Conservation (phyloP, 2,797 vertebrate genomes). For the Holocentrus rufus region DNA sequence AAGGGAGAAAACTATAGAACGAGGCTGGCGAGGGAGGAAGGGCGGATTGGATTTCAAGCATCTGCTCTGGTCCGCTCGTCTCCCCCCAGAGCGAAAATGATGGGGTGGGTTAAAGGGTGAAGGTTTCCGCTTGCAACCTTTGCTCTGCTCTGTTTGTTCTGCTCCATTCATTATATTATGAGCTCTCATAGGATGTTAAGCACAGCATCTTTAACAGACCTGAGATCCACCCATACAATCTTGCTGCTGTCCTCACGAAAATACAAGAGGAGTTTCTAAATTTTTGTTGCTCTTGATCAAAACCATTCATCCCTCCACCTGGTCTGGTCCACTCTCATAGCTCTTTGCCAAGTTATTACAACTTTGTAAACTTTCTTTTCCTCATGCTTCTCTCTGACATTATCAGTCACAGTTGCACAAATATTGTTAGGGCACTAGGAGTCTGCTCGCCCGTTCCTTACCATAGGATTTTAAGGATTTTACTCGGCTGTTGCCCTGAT, state of each 20-base stretch:
- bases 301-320: not conserved
- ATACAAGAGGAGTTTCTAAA: not conserved
- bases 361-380: not conserved
- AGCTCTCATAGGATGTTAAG: conserved; percentile 17
- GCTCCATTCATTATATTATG: conserved; percentile 30
- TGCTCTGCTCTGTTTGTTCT: conserved; percentile 23
- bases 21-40: conserved; percentile 38
- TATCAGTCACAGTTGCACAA: conserved; percentile 1
- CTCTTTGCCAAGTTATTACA: too few species aligned
- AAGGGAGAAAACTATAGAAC: conserved; percentile 36
- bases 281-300: not conserved
- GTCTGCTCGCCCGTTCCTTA: conserved; percentile 9
- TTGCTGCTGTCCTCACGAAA: conserved; percentile 8
- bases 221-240: not conserved
- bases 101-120: conserved; percentile 50
- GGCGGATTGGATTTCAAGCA: conserved; percentile 64
- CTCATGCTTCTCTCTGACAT: not conserved
- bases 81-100: conserved; percentile 53
- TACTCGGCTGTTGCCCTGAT: conserved; percentile 1
- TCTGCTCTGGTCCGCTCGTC: conserved; percentile 63
- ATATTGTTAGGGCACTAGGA: not conserved
- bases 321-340: too few species aligned
- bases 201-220: conserved; percentile 1
- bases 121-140: conserved; percentile 34
- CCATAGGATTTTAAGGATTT: not conserved